Evolutionary conservation across 2,888 invertebrate species (phyloP).

Genomic region (Tupiocoris notatus): DNA sequence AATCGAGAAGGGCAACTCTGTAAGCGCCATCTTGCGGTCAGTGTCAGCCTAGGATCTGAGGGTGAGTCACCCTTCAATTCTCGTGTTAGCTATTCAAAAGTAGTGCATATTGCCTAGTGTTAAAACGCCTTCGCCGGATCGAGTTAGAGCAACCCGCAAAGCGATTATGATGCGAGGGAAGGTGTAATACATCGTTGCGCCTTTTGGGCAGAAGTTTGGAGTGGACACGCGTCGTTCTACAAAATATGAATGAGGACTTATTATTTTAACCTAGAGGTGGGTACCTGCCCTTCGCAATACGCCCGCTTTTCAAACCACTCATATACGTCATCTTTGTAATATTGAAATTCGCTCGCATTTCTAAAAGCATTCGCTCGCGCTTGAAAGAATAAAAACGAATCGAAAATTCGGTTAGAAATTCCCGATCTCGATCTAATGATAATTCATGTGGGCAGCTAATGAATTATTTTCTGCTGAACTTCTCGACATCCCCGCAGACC

Average conservation of each 20-base stretch:
- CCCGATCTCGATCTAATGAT: no score
- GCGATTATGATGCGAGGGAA: conserved; percentile 1
- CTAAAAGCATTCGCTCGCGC: no score
- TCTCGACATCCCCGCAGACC: no score
- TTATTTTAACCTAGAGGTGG: conserved; percentile 80
- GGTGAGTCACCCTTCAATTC: conserved; percentile 10
- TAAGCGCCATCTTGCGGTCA: conserved; percentile 16
- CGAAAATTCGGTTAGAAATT: no score
- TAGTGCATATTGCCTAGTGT: no score
- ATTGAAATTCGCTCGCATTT: no score
- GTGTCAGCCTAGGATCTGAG: background rate
- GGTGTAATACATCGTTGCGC: background rate
- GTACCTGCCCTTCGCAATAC: conserved; percentile 49
- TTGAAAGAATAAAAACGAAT: no score
- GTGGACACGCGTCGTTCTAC: conserved; percentile 13
- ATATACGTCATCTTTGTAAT: no score
- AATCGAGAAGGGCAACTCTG: background rate
- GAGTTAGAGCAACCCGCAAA: conserved; percentile 23
- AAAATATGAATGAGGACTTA: conserved; percentile 85
- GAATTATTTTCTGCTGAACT: no score
- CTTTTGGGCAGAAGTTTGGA: conserved; percentile 12
- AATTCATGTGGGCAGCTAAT: no score
- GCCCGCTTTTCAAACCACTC: background rate
- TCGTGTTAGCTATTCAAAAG: background rate
- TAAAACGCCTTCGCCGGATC: conserved; percentile 3